Conservation (phyloP, 2,797 vertebrate genomes). For the Xiphorhynchus erythropygius region DNA sequence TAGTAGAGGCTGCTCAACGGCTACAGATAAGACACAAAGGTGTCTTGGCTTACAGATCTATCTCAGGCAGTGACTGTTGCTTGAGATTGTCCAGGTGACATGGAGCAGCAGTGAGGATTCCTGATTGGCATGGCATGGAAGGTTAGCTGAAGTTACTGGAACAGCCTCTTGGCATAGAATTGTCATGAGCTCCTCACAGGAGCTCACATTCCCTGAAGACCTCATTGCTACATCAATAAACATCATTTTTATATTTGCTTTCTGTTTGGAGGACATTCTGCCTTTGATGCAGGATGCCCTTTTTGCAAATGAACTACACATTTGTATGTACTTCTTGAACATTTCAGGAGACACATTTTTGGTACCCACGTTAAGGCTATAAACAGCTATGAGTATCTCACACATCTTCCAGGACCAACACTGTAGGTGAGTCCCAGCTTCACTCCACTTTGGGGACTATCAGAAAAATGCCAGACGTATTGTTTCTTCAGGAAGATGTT, state of each 20-base stretch:
- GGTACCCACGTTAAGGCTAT: neutral
- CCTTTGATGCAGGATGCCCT: neutral
- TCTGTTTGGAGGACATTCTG: neutral
- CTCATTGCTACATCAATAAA: neutral
- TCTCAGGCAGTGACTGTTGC: neutral
- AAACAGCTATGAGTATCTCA: neutral
- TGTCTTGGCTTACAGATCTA: neutral
- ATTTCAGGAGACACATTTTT: neutral
- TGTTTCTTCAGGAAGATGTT: neutral
- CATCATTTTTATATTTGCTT: neutral
- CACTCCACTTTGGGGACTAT: neutral
- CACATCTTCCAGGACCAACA: neutral
- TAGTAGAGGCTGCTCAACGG: neutral
- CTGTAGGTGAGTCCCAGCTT: neutral
- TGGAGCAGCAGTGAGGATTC: rapidly evolving
- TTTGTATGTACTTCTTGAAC: neutral
- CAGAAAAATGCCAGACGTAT: neutral
- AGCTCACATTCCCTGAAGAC: neutral
- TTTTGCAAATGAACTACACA: neutral
- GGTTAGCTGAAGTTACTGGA: neutral
- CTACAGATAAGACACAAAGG: neutral
- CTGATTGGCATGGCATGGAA: neutral
- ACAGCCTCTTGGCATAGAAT: neutral
- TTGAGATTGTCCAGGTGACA: neutral
- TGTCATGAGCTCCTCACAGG: neutral